phyloP scores from a whole-genome alignment of 2,888 invertebrate genomes.

The Andrena fulva region DNA sequence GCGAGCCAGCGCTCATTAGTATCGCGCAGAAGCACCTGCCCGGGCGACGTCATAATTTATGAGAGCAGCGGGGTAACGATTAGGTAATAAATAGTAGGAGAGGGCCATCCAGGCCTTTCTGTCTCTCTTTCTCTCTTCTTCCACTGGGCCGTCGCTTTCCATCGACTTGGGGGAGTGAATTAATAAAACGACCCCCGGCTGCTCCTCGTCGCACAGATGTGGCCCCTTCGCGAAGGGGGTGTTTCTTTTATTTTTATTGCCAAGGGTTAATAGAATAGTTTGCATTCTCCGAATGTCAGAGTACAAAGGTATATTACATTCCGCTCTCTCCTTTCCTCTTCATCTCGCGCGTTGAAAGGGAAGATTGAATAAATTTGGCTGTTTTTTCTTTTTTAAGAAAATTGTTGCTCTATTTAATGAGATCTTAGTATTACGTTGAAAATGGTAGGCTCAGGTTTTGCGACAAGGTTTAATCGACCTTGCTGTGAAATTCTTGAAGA shows the following conservation, averaged over 20 bases:
- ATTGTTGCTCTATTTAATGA: not conserved
- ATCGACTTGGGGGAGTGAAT: conserved; percentile 81
- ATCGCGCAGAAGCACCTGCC: conserved; percentile 64
- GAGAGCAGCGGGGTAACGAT: conserved; percentile 72
- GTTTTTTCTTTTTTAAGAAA: not conserved
- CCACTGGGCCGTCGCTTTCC: conserved; percentile 58
- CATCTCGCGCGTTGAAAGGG: not conserved
- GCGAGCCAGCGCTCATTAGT: conserved; percentile 26
- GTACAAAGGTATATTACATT: conserved; percentile 62
- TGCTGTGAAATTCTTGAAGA: not conserved
- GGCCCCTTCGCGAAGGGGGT: conserved; percentile 72
- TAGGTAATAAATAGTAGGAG: conserved; percentile 81
- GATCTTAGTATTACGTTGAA: not conserved
- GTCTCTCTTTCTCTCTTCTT: conserved; percentile 25
- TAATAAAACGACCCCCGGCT: conserved; percentile 82
- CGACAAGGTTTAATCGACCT: not conserved
- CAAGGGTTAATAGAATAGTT: conserved; percentile 79
- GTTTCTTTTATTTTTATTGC: conserved; percentile 83
- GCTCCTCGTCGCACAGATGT: conserved; percentile 76
- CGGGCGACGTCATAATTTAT: conserved; percentile 65
- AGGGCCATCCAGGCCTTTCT: conserved; percentile 70
- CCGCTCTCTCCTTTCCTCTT: conserved; percentile 28
- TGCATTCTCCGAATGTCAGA: conserved; percentile 69
- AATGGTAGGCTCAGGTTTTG: not conserved
- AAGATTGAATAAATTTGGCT: not conserved